phyloP scores from a whole-genome alignment of 1,140 invertebrate species.

The Cydia fagiglandana region DNA sequence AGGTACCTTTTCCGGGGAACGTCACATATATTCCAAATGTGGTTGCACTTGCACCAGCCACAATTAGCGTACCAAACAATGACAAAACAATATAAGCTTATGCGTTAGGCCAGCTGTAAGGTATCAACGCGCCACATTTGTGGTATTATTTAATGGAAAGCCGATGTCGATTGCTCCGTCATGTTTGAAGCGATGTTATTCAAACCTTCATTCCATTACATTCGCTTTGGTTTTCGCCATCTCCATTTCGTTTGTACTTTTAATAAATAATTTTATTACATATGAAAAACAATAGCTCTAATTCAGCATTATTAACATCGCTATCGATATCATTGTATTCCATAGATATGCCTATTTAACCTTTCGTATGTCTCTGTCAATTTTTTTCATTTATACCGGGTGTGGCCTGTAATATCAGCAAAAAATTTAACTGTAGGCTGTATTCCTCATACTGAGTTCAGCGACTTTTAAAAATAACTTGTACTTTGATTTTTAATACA shows the following conservation, averaged over 20 bases:
- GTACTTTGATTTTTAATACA: too few species aligned
- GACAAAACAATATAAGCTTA: conserved; percentile 18
- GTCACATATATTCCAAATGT: too few species aligned
- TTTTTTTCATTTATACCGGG: too few species aligned
- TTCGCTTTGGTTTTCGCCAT: conserved; percentile 1
- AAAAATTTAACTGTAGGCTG: too few species aligned
- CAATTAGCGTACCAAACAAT: not conserved
- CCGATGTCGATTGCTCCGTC: conserved; percentile 12
- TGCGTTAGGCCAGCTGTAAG: conserved; percentile 3
- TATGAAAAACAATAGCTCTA: not conserved
- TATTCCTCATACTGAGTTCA: too few species aligned
- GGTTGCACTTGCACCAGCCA: not conserved
- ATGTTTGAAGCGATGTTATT: conserved; percentile 24
- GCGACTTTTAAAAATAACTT: too few species aligned
- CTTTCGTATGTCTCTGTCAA: too few species aligned
- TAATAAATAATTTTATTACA: not conserved
- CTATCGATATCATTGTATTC: not conserved
- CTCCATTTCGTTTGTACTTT: not conserved
- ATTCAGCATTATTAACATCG: not conserved
- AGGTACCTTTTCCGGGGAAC: too few species aligned
- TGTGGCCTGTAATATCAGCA: too few species aligned
- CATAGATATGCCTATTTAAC: too few species aligned
- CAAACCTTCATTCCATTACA: conserved; percentile 7
- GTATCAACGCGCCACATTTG: conserved; percentile 23
- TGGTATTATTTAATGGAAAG: conserved; percentile 31